Evolutionary conservation across 2,113 vertebrate genomes (phyloP).

Genomic region (Myiopsitta monachus): DNA sequence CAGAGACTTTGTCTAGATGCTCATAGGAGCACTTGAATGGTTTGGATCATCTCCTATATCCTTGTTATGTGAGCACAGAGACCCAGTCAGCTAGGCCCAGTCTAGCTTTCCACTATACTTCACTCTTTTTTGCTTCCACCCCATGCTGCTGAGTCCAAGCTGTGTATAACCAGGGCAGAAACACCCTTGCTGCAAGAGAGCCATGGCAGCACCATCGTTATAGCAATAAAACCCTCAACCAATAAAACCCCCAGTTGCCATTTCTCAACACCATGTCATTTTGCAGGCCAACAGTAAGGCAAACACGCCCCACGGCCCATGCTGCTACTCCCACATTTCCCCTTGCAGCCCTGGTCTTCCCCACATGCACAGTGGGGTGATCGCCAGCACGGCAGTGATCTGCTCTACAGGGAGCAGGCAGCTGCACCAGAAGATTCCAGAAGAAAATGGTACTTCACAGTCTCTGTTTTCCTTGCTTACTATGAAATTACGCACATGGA

Average conservation of each 20-base stretch:
- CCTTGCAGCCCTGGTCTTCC: not conserved
- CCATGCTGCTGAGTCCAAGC: not conserved
- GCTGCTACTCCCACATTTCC: not conserved
- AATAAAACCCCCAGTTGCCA: no score
- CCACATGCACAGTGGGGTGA: accelerated
- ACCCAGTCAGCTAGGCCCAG: not conserved
- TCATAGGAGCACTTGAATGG: accelerated
- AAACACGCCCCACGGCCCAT: not conserved
- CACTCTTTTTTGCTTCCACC: not conserved
- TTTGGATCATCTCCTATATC: not conserved
- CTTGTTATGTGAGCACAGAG: not conserved
- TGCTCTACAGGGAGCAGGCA: not conserved
- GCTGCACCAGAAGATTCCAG: not conserved
- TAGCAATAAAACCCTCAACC: not conserved
- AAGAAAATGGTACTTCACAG: not conserved
- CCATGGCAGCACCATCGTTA: not conserved
- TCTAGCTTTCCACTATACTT: not conserved
- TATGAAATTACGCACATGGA: accelerated
- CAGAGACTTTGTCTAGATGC: not conserved
- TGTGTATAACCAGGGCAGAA: not conserved
- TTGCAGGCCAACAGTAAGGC: not conserved
- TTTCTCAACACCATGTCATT: not conserved
- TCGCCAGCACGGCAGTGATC: not conserved
- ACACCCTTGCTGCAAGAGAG: no score
- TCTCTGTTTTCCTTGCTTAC: accelerated